Conservation (phyloP, 2,113 vertebrate species). For the Scomber colias region DNA sequence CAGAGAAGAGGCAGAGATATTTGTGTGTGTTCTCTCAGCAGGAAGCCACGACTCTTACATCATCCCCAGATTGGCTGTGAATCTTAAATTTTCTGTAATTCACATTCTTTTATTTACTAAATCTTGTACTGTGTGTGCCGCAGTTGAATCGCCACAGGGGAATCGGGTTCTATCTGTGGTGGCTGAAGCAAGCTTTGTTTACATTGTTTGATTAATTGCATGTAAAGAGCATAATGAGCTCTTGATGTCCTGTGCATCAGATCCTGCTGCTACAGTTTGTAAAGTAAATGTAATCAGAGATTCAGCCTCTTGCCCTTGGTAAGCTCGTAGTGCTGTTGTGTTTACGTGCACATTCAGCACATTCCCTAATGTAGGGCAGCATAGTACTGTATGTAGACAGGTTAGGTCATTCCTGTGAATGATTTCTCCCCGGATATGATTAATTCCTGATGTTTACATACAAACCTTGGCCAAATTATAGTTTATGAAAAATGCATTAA, state of each 20-base stretch:
- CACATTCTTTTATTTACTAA: slow-evolving; percentile 53
- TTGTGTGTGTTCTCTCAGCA: slow-evolving; percentile 41
- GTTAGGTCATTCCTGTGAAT: slow-evolving; percentile 47
- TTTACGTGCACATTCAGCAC: slow-evolving; percentile 44
- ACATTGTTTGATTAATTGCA: slow-evolving; percentile 76
- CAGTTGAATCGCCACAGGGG: slow-evolving; percentile 45
- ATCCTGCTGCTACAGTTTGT: slow-evolving; percentile 68
- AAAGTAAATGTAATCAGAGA: slow-evolving; percentile 76
- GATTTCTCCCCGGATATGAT: slow-evolving; percentile 36
- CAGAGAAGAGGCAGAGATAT: slow-evolving; percentile 40
- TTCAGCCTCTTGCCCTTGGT: slow-evolving; percentile 54
- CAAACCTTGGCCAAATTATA: slow-evolving; percentile 2
- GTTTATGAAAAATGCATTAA: slow-evolving; percentile 5
- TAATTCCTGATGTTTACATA: slow-evolving; percentile 27
- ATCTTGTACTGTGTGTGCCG: slow-evolving; percentile 15
- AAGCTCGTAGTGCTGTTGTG: slow-evolving; percentile 36
- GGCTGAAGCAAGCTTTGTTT: slow-evolving; percentile 65
- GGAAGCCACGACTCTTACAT: slow-evolving; percentile 57
- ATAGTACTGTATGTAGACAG: slow-evolving; percentile 21
- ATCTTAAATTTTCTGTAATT: slow-evolving; percentile 57
- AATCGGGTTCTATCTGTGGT: slow-evolving; percentile 48
- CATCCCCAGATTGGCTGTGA: slow-evolving; percentile 62
- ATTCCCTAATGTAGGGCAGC: slow-evolving; percentile 36
- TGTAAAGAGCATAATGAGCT: slow-evolving; percentile 75
- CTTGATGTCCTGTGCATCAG: slow-evolving; percentile 69